Base-by-base conservation (phyloP, 2,113 vertebrate genomes). In the Platysteira castanea region DNA sequence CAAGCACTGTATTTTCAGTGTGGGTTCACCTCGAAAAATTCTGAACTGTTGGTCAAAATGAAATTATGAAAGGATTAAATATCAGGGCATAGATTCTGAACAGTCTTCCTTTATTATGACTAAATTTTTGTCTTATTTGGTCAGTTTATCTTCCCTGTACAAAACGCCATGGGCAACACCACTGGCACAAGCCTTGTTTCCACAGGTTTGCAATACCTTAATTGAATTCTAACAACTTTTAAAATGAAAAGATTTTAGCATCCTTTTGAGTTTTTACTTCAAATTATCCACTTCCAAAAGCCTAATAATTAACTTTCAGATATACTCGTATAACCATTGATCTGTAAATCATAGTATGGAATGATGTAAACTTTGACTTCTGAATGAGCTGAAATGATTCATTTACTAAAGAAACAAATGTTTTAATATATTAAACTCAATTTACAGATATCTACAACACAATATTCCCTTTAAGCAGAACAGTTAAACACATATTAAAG, bases 311-410 rank as follows among this genome's bases (percentile, higher is more conserved):
- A 60, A 22, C 33, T 60, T 69, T 53, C 49, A 81, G 8, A 69
- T 33, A 16, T 5, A 69, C 7, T 60, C 0, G 0, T 56, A 27
- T 19, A 77, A 64, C 13, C 37, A 77, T 4, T 4, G 39, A 44
- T n/a, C 33, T 56, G 19, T 37, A 84, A 87, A 87, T 65, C 23
- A 15, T 4, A 70, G 11, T 9, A 87, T 1, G 0, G 11, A 46
- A 26, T 10, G 17, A 26, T 1, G 8, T 15, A 49, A 76, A 69
- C 11, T 60, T 80, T 18, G 21, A 52, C 31, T 65, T 84, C n/a
- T 31, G 26, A 65, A n/a, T 49, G 69, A 70, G 13, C 6, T 28
- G 46, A 71, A 53, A 47, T 18, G 1, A 89, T 60, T 76, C 26
- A 26, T 54, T 83, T 60, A 46, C 26, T 59, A 69, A 73, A 41